Evolutionary conservation across 2,797 vertebrate species (phyloP), one percentile per base, ranked within the genome.

Genomic region (Chiloscyllium punctatum): DNA sequence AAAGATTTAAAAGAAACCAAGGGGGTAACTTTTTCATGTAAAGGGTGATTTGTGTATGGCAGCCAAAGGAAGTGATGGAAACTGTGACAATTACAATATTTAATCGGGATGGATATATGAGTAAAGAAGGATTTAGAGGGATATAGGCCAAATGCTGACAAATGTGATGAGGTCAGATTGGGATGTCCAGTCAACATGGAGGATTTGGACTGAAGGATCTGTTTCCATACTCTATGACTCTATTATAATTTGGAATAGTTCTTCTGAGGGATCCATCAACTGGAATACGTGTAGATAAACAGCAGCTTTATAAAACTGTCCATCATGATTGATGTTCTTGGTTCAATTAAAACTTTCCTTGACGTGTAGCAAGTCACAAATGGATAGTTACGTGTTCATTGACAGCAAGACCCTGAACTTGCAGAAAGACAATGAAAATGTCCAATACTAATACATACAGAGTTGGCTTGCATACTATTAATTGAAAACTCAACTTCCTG

Each of bases 331-430:
- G 94, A 95, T 77, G 48, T 33, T 77, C 71, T 72, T 95, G 48
- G 69, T 74, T 77, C 42, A 95, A 95, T 95, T 95, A 77, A 95
- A 77, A 95, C 94, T 53, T 95, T 77, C 48, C 71, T 77, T 72
- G 25, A 33, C 9, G 5, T 77, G 72, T 53, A 13, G 48, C 94
- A 53, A 95, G 71, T 95, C 48, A 53, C 94, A 74, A 72, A 95
- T 92, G 42, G 94, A 95, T 57, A 51, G 92, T 72, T 94, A 51
- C 71, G 77, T 4, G 0, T 53, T 72, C 53, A 77, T 25, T 53
- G 48, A 77, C 94, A 77, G 48, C 69, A 95, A 74, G 71, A 77
- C 71, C 94, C 48, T 77, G 94, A 72, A 53, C 68, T 33, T 9
- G 5, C 13, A 51, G 37, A 72, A 87, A 51, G 4, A 30, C 25